phyloP scores from a whole-genome alignment of 2,113 vertebrate genomes.

The Suricata suricatta region DNA sequence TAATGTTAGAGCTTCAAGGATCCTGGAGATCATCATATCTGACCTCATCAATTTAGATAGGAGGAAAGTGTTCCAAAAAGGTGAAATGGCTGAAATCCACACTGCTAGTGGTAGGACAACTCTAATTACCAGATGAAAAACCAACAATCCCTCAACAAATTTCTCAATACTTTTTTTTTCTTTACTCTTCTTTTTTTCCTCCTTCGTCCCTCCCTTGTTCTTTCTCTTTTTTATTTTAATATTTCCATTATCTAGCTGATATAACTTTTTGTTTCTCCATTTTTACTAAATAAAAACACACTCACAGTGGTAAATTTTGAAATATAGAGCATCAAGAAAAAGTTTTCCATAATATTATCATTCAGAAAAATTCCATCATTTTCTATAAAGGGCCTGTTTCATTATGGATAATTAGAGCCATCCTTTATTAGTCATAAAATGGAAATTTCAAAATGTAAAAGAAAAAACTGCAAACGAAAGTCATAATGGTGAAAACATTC shows the following conservation, averaged over 20 bases:
- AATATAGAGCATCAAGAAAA: neutral
- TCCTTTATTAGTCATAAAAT: neutral
- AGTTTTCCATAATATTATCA: neutral
- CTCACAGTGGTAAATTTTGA: neutral
- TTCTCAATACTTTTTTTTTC: neutral
- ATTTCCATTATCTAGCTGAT: neutral
- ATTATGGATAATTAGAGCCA: neutral
- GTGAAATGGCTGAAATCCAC: neutral
- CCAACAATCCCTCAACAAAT: neutral
- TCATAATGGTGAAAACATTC: neutral
- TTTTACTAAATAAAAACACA: neutral
- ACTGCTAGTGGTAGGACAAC: neutral
- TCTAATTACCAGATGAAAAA: neutral
- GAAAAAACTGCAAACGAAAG: neutral
- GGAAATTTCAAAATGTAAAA: neutral
- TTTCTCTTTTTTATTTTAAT: neutral
- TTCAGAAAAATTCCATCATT: neutral
- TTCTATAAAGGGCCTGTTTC: neutral
- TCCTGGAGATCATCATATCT: neutral
- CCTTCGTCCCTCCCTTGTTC: accelerated
- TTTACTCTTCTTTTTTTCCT: no score
- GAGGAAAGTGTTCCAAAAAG: neutral
- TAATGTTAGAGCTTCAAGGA: neutral
- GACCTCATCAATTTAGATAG: neutral
- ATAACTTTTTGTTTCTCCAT: neutral